Base-by-base conservation (phyloP, 2,113 vertebrate species). In the Taxidea taxus region DNA sequence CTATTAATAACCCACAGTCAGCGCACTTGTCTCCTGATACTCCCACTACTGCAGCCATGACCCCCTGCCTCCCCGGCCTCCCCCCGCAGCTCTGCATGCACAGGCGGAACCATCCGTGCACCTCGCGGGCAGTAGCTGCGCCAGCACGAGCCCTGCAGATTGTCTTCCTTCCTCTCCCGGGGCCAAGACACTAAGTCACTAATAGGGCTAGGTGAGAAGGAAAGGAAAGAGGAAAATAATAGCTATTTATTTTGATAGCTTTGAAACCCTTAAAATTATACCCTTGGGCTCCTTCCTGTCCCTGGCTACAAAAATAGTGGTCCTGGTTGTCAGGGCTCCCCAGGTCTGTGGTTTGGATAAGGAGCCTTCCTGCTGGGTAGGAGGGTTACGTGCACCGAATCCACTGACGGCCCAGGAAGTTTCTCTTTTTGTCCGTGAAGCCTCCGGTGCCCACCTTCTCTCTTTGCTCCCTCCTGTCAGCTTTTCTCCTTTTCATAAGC, bases 1-100 rank as follows among this genome's bases (percentile, higher is more conserved):
- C 94, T 97, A 49, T 93, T 93, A 94, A 96, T 93, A 96, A 68
- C 72, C 44, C 29, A 4, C 39, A 47, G 84, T 23, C 27, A 39
- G 34, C 58, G 68, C 86, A 96, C 82, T 39, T 91, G 95, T 85
- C 77, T 37, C n/a, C 89, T 86, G 92, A 77, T 80, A 90, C 82
- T 94, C 86, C 37, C 37, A 3, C 72, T 4, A 13, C 75, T 54
- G 8, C 25, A 18, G 9, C 44, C 0, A n/a, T 66, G 87, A 27
- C 51, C 51, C 72, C 83, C 39, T 11, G 4, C 49, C 56, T 42
- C 3, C n/a, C 12, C 27, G 1, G 2, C 70, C 34, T 39, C 27
- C 39, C 64, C 62, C n/a, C 27, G 4, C 31, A 13, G 86, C 78
- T 37, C 62, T 2, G 14, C 13, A 6, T 1, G 16, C 44, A 27